Conservation (phyloP, 2,888 invertebrate species). For the Drosophila prostipennis region DNA sequence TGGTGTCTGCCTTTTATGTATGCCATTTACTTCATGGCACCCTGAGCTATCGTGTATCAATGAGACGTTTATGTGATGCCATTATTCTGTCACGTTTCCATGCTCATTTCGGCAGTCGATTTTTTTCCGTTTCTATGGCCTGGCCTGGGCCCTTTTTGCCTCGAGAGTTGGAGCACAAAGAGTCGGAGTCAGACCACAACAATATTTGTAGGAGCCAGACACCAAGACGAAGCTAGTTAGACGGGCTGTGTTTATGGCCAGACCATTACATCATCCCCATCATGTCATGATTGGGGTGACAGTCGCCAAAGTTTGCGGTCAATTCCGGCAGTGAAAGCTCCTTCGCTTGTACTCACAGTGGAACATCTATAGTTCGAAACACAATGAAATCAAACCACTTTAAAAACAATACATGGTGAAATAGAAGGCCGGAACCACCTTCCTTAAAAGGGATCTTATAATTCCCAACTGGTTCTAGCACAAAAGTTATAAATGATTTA, state of each 20-base stretch:
- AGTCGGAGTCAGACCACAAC: conserved; percentile 11
- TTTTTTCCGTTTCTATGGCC: conserved; percentile 51
- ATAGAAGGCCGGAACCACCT: background rate
- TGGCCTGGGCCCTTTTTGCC: conserved; percentile 29
- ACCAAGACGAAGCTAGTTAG: conserved; percentile 24
- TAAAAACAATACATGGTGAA: background rate
- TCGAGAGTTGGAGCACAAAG: conserved; percentile 28
- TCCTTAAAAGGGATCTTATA: background rate
- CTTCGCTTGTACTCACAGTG: background rate
- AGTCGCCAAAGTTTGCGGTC: conserved; percentile 13
- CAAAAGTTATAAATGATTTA: background rate
- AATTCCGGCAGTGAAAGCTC: conserved; percentile 21
- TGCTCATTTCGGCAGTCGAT: conserved; percentile 42
- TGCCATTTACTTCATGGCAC: conserved; percentile 33
- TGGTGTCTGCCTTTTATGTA: conserved; percentile 16
- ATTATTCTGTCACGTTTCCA: conserved; percentile 77
- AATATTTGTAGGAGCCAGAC: conserved; percentile 7
- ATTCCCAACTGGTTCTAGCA: conserved; percentile 4
- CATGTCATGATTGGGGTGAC: conserved; percentile 23
- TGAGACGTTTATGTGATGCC: conserved; percentile 58
- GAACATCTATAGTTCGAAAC: background rate
- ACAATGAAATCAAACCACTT: background rate
- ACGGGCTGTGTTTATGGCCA: conserved; percentile 29
- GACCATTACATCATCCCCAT: conserved; percentile 41
- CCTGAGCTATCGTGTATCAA: conserved; percentile 36